Evolutionary conservation across 2,797 vertebrate genomes (phyloP), one percentile per base, ranked within the genome.

Genomic region (Champsocephalus gunnari): DNA sequence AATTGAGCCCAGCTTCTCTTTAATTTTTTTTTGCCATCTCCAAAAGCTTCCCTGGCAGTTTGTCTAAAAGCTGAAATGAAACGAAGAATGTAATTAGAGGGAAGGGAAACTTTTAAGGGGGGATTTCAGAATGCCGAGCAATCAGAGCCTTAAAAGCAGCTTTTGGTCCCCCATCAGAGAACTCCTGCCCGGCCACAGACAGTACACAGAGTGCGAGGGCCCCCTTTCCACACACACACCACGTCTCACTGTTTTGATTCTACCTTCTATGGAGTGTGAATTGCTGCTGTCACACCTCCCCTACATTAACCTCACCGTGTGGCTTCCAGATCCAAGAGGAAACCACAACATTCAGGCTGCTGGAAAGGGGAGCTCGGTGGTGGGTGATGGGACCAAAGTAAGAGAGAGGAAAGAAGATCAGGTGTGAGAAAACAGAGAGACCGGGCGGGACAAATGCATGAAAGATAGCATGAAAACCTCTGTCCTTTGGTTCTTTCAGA

Each of bases 11-110:
- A 85, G 86, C 80, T 79, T 74, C 68, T 77, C 69, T 77, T 32
- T 69, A 50, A 62, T 67, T 44, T 49, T 72, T 72, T 83, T 68
- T 69, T 85, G 71, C 76, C 75, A 84, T 79, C 79, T 92, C 87
- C 88, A 77, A 91, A 93, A 89, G 86, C 84, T 84, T 89, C 87
- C 85, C 81, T 94, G 90, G 90, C 91, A 92, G 91, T 89, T 90
- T 88, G 87, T 92, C 88, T 87, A 76, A 93, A 94, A 91, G 84
- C 86, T 11, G 64, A 91, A 91, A 92, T 91, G 89, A 93, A 94
- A 94, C 73, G 85, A 92, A 92, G 90, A 91, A 88, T 86, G 86
- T 93, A 93, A 95, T 94, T 95, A 93, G 88, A 89, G 89, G 87
- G 85, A 86, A 92, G 79, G 86, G 80, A 88, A 89, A 92, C 89